Conservation (phyloP, 2,113 vertebrate genomes). For the Tamias sibiricus region DNA sequence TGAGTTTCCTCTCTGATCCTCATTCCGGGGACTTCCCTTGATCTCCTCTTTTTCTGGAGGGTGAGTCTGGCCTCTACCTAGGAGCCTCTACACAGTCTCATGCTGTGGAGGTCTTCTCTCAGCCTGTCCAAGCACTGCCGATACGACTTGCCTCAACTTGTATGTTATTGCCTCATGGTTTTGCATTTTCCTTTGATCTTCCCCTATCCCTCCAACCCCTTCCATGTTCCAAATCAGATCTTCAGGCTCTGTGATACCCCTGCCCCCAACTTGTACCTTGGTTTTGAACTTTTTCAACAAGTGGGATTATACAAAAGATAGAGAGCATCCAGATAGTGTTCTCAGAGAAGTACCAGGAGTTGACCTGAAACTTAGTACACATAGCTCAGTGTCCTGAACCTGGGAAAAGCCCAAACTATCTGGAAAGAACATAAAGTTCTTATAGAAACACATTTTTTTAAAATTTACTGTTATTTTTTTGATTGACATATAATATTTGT, state of each 20-base stretch:
- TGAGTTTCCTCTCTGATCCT: not conserved
- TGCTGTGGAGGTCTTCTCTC: not conserved
- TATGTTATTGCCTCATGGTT: not conserved
- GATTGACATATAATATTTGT: not conserved
- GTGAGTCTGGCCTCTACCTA: not conserved
- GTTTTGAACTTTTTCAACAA: not conserved
- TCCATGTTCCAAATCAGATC: not conserved
- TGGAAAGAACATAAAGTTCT: not conserved
- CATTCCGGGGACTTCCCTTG: rapidly evolving
- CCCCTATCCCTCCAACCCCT: too few species aligned
- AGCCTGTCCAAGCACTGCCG: not conserved
- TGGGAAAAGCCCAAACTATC: not conserved
- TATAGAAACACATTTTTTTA: not conserved
- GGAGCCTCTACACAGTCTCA: not conserved
- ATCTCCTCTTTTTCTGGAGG: not conserved
- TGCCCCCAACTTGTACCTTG: not conserved
- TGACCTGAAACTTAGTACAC: not conserved
- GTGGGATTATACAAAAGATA: not conserved
- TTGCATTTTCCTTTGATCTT: not conserved
- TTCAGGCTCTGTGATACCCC: not conserved
- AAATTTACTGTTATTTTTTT: not conserved
- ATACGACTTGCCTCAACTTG: not conserved
- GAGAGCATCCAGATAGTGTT: not conserved
- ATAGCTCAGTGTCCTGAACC: not conserved
- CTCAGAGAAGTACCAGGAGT: not conserved